Base-by-base conservation (phyloP, 2,797 vertebrate species). In the Momotus momota region DNA sequence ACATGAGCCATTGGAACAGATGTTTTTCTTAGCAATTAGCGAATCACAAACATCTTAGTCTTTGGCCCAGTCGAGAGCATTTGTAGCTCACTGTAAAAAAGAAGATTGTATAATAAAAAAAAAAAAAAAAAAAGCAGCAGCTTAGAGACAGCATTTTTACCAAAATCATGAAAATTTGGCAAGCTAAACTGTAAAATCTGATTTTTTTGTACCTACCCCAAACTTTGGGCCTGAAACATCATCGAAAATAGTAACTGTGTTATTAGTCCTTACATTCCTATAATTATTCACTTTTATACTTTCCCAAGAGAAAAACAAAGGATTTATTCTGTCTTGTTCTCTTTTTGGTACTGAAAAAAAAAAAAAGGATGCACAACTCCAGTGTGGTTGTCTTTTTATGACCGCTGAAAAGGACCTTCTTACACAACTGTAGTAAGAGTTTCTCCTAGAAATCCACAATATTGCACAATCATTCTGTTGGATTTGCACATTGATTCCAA, bases 1-100 rank as follows among this genome's bases (percentile, higher is more conserved):
- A 82, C 69, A 89, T 43, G 29, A 96, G 78, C 89, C 95, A 96
- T 6, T 66, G 62, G 72, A 96, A 95, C 81, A 95, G 90, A 93
- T 90, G 78, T 72, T 91, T 88, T 90, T 67, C 82, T 95, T 85
- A 78, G 66, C 87, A 93, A 91, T 52, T 82, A 86, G 52, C n/a
- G 84, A 65, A 85, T 49, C 31, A 26, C 88, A 93, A 75, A 87
- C 88, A 92, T 86, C 55, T 88, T 65, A 27, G 74, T 82, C 72
- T 87, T 88, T 65, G 54, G 75, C 80, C 64, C 66, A 93, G 82
- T n/a, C 74, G 89, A 80, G 55, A 93, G 52, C 61, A 72, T 80
- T 62, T 88, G 81, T 65, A 95, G 84, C 69, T 88, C 89, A 81
- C 19, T 71, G 66, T 15, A 55, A 92, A 90, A 91, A 83, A 58